Percentiles rank a stretch among this genome's conserved stretches.
phyloP scores from a whole-genome alignment of 2,888 invertebrate genomes.

The Notodonta dromedarius region DNA sequence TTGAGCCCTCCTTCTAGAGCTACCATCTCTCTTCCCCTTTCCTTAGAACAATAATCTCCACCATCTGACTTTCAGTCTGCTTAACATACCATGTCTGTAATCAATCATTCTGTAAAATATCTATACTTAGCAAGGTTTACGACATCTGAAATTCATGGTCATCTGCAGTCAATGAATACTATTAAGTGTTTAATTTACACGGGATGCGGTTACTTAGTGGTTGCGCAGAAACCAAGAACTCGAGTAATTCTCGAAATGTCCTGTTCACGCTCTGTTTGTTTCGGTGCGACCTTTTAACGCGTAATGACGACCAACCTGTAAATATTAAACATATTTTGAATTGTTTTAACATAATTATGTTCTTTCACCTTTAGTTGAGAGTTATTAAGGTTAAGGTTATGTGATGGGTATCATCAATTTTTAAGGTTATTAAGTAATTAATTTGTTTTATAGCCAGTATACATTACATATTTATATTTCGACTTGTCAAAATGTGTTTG shows the following conservation, averaged over 20 bases:
- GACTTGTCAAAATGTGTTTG: too few species aligned
- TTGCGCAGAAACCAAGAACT: conserved; percentile 26
- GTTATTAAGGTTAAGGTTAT: neutral
- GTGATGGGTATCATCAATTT: neutral
- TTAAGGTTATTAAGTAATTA: too few species aligned
- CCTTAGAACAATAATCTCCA: too few species aligned
- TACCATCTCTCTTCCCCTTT: too few species aligned
- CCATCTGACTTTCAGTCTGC: too few species aligned
- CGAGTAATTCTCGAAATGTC: conserved; percentile 33
- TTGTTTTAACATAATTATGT: conserved; percentile 7
- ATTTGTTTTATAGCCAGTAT: too few species aligned
- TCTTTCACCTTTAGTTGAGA: neutral
- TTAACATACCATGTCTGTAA: too few species aligned
- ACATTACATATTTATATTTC: neutral
- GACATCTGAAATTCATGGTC: neutral
- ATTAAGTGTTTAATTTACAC: conserved; percentile 12
- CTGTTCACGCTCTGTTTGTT: conserved; percentile 36
- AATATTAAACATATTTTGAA: conserved; percentile 27
- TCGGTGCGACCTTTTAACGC: conserved; percentile 27
- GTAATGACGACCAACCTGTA: conserved; percentile 25
- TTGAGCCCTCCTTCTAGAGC: too few species aligned
- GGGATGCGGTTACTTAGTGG: conserved; percentile 22
- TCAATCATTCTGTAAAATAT: too few species aligned
- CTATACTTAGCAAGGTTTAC: too few species aligned
- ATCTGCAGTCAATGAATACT: neutral